Evolutionary conservation across 2,797 vertebrate species (phyloP), one percentile per base, ranked within the genome.

Genomic region (Holocentrus rufus): DNA sequence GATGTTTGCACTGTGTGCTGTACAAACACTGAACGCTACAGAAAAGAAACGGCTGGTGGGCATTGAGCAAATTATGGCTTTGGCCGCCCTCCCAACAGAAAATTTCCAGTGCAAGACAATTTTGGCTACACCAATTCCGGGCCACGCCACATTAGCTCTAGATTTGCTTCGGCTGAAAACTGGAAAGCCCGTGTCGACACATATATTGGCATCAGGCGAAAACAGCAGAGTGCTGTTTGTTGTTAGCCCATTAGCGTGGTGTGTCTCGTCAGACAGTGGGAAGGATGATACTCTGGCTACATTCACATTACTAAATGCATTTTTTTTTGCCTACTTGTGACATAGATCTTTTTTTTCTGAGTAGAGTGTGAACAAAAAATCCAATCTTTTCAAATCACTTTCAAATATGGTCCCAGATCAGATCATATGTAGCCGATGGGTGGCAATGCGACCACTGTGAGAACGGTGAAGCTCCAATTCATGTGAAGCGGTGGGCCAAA

Each of bases 121-220:
- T 74, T 74, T 80, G 66, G 75, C 63, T 36, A 47, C 25, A 25
- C 71, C 59, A 22, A 79, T 79, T 74, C 72, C 42, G 15, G 1
- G 60, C 65, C 62, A 58, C 2, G 58, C 39, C 27, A 67, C 74
- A 79, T 87, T 83, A 72, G 67, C 31, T 72, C 82, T 53, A 68
- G 60, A 64, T 82, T 71, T 82, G 71, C 65, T 61, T 81, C 65
- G 57, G 39, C 18, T 81, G 47, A 81, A 72, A 80, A 46, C 54
- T 71, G 62, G 20, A 69, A 69, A 68, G 46, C 22, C 66, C 34
- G 20, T 53, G 46, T 76, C 64, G 63, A 76, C 69, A 70, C 63
- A 69, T 39, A 25, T n/a, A 18, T 4, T 54, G 66, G 25, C 61
- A 74, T 65, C 22, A 36, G 14, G 15, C n/a, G 18, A 54, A 72